phyloP scores from a whole-genome alignment of 2,888 invertebrate species.

The Euplexia lucipara region DNA sequence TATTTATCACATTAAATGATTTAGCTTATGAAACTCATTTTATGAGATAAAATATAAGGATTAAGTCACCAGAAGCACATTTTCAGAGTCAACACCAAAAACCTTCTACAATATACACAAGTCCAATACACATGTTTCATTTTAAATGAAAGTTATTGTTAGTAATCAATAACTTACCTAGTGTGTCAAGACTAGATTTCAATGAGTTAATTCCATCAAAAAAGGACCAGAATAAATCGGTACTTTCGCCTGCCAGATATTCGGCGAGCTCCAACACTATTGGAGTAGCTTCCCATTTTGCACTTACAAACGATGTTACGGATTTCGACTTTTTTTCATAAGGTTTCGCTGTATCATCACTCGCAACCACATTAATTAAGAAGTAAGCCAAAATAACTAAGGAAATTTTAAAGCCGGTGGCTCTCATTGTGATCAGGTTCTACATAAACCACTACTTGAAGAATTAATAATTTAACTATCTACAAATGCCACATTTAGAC shows the following conservation, averaged over 20 bases:
- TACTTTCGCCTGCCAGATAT: constrained; percentile 95
- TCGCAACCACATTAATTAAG: constrained; percentile 73
- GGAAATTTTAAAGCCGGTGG: constrained; percentile 79
- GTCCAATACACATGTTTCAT: background rate
- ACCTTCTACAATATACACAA: background rate
- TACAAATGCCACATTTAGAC: constrained; percentile 66
- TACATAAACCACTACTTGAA: constrained; percentile 22
- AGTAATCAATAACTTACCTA: constrained; percentile 88
- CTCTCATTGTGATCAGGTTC: constrained; percentile 73
- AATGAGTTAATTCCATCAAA: constrained; percentile 93
- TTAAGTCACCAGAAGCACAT: background rate
- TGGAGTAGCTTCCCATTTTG: constrained; percentile 98
- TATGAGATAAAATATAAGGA: too few relatives aligned
- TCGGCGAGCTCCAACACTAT: constrained; percentile 97
- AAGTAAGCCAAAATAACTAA: constrained; percentile 76
- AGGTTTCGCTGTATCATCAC: constrained; percentile 75
- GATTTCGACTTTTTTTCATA: constrained; percentile 93
- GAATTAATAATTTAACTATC: constrained; percentile 46
- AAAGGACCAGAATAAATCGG: constrained; percentile 96
- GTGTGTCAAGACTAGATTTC: constrained; percentile 90
- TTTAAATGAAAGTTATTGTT: background rate
- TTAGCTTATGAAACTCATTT: too few relatives aligned
- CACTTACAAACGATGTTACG: constrained; percentile 96
- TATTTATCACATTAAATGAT: too few relatives aligned
- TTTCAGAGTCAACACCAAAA: background rate